Base-by-base conservation (phyloP, 2,113 vertebrate genomes). In the Australoheros scitulus region DNA sequence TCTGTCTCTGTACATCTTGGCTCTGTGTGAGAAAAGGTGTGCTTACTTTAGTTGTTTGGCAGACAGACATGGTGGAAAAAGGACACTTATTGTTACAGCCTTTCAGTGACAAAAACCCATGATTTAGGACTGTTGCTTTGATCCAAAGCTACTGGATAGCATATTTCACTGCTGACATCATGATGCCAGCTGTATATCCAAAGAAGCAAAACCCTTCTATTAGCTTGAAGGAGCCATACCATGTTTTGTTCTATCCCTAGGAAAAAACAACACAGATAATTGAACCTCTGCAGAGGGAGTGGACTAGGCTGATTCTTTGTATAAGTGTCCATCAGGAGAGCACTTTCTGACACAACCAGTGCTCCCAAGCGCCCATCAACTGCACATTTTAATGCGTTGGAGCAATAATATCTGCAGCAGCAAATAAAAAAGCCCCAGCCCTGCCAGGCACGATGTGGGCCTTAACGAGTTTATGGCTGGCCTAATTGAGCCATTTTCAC, bases 401-500 rank as follows among this genome's bases (percentile, higher is more conserved):
- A 92, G 92, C 91, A 92, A 94, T 95, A 95, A 95, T 92, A 94
- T 93, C 93, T 77, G 83, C 84, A 83, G 85, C 81, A 20, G 88
- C 87, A 92, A 92, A 94, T 89, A 87, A 92, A 92, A 84, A 91
- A 88, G 72, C 60, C 81, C 82, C 55, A 26, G 88, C 86, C 89
- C 82, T 59, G 32, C 81, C 63, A 87, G 87, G 87, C 89, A 79
- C 60, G 22, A 89, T 61, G 88, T 90, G 90, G 89, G 89, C 87
- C 92, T 89, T 93, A 94, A 95, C 89, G 26, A 93, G 92, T 95
- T 94, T 94, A 93, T 70, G 68, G 85, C 88, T 80, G 80, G 76
- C 79, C 88, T 95, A 95, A 96, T 95, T 95, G 95, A 95, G 93
- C 91, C 91, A 89, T 95, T 96, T 95, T 94, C 92, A 91, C 94